Base-by-base conservation (phyloP, 2,113 vertebrate species). In the Hemiscyllium ocellatum region DNA sequence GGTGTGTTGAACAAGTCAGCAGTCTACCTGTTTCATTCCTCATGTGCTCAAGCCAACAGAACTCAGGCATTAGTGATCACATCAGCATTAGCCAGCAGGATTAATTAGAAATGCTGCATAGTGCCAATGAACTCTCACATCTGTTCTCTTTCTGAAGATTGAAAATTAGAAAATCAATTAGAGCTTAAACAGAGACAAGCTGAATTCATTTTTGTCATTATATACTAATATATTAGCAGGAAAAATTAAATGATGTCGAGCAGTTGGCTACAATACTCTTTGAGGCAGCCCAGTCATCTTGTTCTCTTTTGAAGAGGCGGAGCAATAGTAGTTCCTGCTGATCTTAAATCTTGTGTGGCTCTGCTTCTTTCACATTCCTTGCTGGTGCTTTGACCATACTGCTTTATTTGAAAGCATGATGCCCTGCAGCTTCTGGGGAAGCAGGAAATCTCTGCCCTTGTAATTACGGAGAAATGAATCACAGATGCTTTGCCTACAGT, bases 331-430 rank as follows among this genome's bases (percentile, higher is more conserved):
- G 29, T n/a, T 91, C 29, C 87, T 91, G 52, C 87, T 91, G 26
- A 91, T 91, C 50, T n/a, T 29, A 61, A 91, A 17, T 56, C 29
- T 47, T 91, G 13, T 65, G 26, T 19, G 33, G 56, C 4, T 65
- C 56, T 90, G 52, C 52, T 61, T 61, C 87, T 91, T 65, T 65
- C 87, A 91, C 29, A 61, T 91, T 65, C 56, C 87, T 65, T 90
- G 87, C 87, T 90, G 87, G 5, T n/a, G 4, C 52, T 91, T n/a
- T 91, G 52, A 91, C 87, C 29, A 19, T 56, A 65, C 87, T 61
- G 56, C 29, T 33, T 91, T 91, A 61, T 91, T 91, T 91, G 56
- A 91, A 91, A 91, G 29, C 56, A 15, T n/a, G 87, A 91, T 61
- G 56, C 52, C 87, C 87, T 61, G 87, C 52, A 91, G 52, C 52